phyloP scores from a whole-genome alignment of 2,113 vertebrate species.

The Alligator mississippiensis region DNA sequence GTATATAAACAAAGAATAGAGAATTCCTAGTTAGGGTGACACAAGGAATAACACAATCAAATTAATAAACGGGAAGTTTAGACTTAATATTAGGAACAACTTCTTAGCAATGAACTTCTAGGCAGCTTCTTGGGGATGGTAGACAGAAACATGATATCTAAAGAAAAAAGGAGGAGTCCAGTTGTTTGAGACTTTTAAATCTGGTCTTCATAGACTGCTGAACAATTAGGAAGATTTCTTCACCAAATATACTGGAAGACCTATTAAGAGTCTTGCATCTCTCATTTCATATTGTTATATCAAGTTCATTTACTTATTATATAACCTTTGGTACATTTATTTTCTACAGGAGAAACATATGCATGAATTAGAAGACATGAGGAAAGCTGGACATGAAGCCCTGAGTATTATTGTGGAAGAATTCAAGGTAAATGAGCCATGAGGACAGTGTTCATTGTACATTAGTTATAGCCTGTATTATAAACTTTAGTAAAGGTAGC shows the following conservation, averaged over 20 bases:
- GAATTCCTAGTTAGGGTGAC: not conserved
- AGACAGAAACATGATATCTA: not conserved
- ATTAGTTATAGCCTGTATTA: not conserved
- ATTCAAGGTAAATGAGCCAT: conserved; percentile 79
- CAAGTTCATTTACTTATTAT: accelerated
- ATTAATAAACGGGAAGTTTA: not conserved
- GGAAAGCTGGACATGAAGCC: conserved; percentile 84
- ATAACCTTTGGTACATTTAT: not conserved
- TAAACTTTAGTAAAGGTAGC: not conserved
- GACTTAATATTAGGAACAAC: not conserved
- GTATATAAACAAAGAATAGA: not conserved
- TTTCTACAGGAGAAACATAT: conserved; percentile 82
- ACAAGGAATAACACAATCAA: not conserved
- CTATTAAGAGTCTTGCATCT: not conserved
- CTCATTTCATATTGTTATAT: not conserved
- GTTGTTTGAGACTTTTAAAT: not conserved
- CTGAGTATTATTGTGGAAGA: conserved; percentile 86
- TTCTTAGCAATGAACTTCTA: not conserved
- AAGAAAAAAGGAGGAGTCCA: not conserved
- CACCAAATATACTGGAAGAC: not conserved
- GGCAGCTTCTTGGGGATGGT: not conserved
- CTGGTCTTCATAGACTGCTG: not conserved
- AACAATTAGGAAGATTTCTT: not conserved
- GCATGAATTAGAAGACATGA: conserved; percentile 82
- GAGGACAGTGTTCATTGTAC: not conserved